These are phyloP conservation scores for Sinotaia quadrata DNA, from an alignment of 2,888 invertebrate species.

Conservation along the genomic window DNA sequence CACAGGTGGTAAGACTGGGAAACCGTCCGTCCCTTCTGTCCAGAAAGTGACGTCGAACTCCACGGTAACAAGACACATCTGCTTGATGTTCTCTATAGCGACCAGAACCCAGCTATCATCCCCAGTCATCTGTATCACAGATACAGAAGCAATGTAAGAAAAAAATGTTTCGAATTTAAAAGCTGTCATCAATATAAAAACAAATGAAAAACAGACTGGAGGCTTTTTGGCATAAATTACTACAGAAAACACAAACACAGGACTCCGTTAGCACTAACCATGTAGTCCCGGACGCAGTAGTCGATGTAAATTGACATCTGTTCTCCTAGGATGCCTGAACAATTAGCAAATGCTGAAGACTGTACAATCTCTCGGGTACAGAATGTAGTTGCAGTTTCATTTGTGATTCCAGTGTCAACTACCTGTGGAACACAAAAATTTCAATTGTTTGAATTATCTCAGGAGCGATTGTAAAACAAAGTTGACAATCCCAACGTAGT, in stretches of 20 bases:
- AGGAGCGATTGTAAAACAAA: too few species aligned
- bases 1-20: conserved; percentile 19
- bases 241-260: not conserved
- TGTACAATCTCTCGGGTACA: conserved; percentile 30
- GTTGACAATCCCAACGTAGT: too few species aligned
- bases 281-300: conserved; percentile 32
- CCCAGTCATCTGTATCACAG: conserved; percentile 44
- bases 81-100: conserved; percentile 40
- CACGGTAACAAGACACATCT: conserved; percentile 37
- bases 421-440: conserved; percentile 15
- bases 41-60: conserved; percentile 37
- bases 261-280: conserved; percentile 21
- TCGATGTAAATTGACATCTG: conserved; percentile 12
- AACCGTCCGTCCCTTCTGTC: not conserved
- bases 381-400: conserved; percentile 31
- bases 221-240: not conserved
- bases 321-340: conserved; percentile 12
- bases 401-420: conserved; percentile 31
- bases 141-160: not conserved
- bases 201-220: not conserved
- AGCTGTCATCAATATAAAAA: not conserved
- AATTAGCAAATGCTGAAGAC: conserved; percentile 10
- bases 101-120: conserved; percentile 40
- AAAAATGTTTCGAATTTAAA: not conserved
- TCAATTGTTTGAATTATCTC: too few species aligned